Evolutionary conservation across 92 coral and sea anemone species (phyloP), one percentile per base, ranked within the genome.

Genomic region (Zoanthus sansibaricus): DNA sequence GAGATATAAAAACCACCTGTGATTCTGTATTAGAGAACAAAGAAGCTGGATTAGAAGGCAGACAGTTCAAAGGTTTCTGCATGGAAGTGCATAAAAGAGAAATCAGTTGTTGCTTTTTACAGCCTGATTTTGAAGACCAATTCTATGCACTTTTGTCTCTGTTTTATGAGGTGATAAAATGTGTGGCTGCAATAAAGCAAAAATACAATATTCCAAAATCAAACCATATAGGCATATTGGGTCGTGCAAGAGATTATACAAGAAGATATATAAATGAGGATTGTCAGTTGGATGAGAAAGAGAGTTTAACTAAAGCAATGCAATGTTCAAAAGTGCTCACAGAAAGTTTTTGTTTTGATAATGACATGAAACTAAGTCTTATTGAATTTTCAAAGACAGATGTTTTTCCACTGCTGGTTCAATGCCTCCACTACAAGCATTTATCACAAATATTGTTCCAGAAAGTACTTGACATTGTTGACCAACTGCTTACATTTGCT

Each of bases 361-460:
- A n/a, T 37, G 7, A 25, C 1, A 21, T 33, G 71, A 18, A 11
- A 32, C 48, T 21, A 66, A 51, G 72, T 33, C 21, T 48, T 90
- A 18, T 9, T 61, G 62, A 79, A 74, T 64, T 13, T 46, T 66
- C 78, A 77, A 33, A 16, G 11, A 14, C 89, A 74, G 55, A 86
- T 71, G 44, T 86, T 46, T 58, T 73, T 47, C 62, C 87, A 83
- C 32, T 58, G 20, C 76, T 94, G 52, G 71, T 77, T 54, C 91
- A 92, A 49, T 80, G 86, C 77, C 90, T 94, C 49, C 95, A 94
- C 69, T 71, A 71, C 10, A 87, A 56, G 18, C 73, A 87, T 30
- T 79, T 90, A 12, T 88, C 98, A 51, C 68, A 91, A 12, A 78
- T 71, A 66, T 59, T 88, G 82, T 92, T 92, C 82, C 89, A 89